Evolutionary conservation across 2,113 vertebrate genomes (phyloP).

Genomic region (Calyptomena viridis): DNA sequence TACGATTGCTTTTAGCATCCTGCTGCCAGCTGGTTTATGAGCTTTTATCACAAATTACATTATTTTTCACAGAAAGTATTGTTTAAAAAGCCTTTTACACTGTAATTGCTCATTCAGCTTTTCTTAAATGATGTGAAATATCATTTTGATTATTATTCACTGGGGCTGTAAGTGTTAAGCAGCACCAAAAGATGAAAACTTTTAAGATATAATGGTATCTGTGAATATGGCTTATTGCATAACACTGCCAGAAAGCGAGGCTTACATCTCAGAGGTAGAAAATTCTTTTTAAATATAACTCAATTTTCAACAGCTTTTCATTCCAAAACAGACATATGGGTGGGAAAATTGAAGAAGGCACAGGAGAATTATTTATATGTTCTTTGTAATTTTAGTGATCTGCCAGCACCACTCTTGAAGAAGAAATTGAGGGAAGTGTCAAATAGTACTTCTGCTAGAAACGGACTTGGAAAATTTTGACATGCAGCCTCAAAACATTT

Average conservation of each 20-base stretch:
- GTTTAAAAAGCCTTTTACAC: background rate
- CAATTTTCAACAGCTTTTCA: slow-evolving; percentile 9
- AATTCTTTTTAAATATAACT: background rate
- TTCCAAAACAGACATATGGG: background rate
- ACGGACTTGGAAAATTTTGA: background rate
- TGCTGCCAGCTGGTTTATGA: background rate
- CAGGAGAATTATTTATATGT: background rate
- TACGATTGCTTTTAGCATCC: background rate
- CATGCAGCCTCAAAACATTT: background rate
- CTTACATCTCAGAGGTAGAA: background rate
- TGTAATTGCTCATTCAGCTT: background rate
- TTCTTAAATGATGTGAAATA: slow-evolving; percentile 5
- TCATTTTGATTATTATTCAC: background rate
- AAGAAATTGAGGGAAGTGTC: background rate
- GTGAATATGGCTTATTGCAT: background rate
- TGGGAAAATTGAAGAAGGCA: background rate
- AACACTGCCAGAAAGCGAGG: background rate
- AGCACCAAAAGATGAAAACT: background rate
- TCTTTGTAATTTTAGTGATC: background rate
- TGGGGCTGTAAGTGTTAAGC: background rate
- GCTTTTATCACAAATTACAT: background rate
- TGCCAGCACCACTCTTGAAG: background rate
- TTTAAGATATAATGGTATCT: background rate
- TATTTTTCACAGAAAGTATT: background rate
- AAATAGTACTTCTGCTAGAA: background rate